Base-by-base conservation (phyloP, 2,113 vertebrate species). In the Hippocampus comes region DNA sequence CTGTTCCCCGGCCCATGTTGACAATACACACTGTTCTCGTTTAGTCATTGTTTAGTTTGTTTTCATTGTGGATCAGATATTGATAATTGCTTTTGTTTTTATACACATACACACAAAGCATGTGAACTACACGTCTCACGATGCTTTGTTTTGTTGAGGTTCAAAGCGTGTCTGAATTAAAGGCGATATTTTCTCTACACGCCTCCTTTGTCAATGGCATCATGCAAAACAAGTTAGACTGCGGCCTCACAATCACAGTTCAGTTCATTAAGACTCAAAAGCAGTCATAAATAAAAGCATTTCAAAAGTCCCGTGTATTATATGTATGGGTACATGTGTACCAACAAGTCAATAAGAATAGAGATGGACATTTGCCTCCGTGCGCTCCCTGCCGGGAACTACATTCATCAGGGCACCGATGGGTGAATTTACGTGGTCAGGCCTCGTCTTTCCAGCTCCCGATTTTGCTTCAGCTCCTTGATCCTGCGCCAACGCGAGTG, bases 381-480 rank as follows among this genome's bases (percentile, higher is more conserved):
- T 7, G 10, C 56, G 69, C 73, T 71, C 74, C 66, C 75, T 67
- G 70, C 48, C 42, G 7, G 55, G 70, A 67, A 74, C n/a, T 81
- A 72, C 73, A 78, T 77, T 80, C 70, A 65, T 60, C 49, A 8
- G 67, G 34, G 23, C 21, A 11, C n/a, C 17, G 14, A 30, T 5
- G 12, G 27, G 6, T 89, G 23, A 23, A 18, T 61, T 30, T 38
- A 95, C 42, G 94, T 95, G 78, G 94, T 93, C 74, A 96, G 85
- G 63, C 94, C 93, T 41, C 93, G 89, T 82, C 92, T 87, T 88
- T 96, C 95, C 86, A 95, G 81, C 86, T 96, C 94, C 81, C 92
- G 92, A 18, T 76, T 94, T 84, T 96, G 94, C 81, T 95, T 96
- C 82, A 96, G 56, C 80, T 96, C 95, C 73, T 95, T 94, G 68